Percentiles rank a stretch among this genome's conserved stretches.
phyloP scores from a whole-genome alignment of 2,888 invertebrate species.

The Cephus rjabovi region DNA sequence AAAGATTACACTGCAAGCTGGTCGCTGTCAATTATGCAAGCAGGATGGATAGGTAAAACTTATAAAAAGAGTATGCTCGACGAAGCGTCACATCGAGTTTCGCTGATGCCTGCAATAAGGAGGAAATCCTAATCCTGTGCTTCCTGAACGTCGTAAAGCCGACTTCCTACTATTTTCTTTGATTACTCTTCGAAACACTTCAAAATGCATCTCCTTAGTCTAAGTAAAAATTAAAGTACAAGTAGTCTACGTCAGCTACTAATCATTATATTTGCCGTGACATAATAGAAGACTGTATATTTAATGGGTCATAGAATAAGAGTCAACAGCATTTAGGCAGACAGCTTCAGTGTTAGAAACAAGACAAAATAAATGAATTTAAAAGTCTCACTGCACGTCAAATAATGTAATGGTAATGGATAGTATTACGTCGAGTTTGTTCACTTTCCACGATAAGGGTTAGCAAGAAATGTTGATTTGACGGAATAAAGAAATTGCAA shows the following conservation, averaged over 20 bases:
- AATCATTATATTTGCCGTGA: not conserved
- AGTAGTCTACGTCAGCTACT: not conserved
- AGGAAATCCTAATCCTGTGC: conserved; percentile 16
- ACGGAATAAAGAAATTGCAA: not conserved
- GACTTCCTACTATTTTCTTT: not conserved
- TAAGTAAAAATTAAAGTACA: not conserved
- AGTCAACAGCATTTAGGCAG: not conserved
- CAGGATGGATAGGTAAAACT: conserved; percentile 8
- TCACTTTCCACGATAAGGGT: not conserved
- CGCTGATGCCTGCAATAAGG: conserved; percentile 3
- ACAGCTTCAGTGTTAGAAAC: not conserved
- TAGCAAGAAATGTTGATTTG: not conserved
- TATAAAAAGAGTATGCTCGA: conserved; percentile 18
- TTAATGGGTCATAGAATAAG: not conserved
- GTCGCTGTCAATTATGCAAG: conserved; percentile 3
- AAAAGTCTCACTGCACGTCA: too few species aligned
- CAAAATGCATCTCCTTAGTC: not conserved
- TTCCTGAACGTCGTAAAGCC: conserved; percentile 7
- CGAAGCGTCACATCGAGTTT: conserved; percentile 17
- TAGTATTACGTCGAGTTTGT: not conserved
- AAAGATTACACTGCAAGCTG: not conserved
- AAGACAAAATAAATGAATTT: not conserved
- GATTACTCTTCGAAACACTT: not conserved
- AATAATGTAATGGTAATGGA: not conserved
- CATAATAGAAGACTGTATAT: not conserved